These are phyloP conservation scores for Xanthostigma xanthostigma DNA, from an alignment of 2,888 invertebrate species.

Conservation along the genomic window DNA sequence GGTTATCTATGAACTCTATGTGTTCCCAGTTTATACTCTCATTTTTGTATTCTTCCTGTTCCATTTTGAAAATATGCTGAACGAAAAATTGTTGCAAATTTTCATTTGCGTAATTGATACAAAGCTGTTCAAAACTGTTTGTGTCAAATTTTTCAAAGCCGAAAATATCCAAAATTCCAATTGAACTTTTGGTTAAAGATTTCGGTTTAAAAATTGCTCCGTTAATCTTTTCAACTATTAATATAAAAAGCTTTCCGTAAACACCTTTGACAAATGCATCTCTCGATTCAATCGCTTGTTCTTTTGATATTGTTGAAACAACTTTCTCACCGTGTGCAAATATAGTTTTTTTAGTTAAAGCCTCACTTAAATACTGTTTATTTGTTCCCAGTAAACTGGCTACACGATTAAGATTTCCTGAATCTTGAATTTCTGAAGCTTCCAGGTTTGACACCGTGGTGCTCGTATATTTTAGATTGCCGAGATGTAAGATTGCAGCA, in stretches of 20 bases:
- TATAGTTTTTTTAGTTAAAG: slow-evolving; percentile 75
- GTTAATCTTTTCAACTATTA: slow-evolving; percentile 83
- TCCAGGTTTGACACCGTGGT: slow-evolving; percentile 65
- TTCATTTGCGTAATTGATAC: slow-evolving; percentile 95
- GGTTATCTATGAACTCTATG: slow-evolving; percentile 86
- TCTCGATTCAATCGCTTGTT: slow-evolving; percentile 66
- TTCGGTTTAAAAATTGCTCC: slow-evolving; percentile 59
- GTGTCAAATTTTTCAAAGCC: slow-evolving; percentile 90
- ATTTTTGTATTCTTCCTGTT: slow-evolving; percentile 82
- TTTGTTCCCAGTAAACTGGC: slow-evolving; percentile 57
- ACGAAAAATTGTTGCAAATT: slow-evolving; percentile 94
- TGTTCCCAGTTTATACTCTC: slow-evolving; percentile 86
- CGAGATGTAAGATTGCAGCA: slow-evolving; percentile 78
- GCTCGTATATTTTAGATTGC: slow-evolving; percentile 75
- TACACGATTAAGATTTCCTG: slow-evolving; percentile 49
- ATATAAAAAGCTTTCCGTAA: slow-evolving; percentile 80
- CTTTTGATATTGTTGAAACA: slow-evolving; percentile 55
- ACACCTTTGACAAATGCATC: slow-evolving; percentile 90
- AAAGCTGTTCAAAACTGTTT: slow-evolving; percentile 91
- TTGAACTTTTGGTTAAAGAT: slow-evolving; percentile 46
- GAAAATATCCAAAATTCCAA: slow-evolving; percentile 91
- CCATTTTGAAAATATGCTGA: slow-evolving; percentile 87
- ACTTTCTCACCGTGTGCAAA: slow-evolving; percentile 72
- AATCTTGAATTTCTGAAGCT: slow-evolving; percentile 69
- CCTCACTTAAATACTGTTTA: slow-evolving; percentile 53